A percentile compares a stretch with the other conserved stretches of the same genome.
Evolutionary conservation across 2,888 invertebrate genomes (phyloP).

Genomic region (Odontothrips loti): DNA sequence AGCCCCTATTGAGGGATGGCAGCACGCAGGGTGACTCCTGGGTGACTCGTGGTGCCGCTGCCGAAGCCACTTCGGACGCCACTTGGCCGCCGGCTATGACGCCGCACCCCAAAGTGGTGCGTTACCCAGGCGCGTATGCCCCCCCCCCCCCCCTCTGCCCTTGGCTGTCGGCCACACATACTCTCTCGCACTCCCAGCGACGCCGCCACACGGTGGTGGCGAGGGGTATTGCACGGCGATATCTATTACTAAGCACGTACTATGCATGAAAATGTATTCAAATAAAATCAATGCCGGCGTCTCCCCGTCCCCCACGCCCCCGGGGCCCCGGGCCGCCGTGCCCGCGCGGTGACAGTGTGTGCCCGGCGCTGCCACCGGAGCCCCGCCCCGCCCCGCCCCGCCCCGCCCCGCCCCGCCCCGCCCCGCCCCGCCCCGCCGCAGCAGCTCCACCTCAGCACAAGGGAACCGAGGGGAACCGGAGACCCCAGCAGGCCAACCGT

Average conservation of each 20-base stretch:
- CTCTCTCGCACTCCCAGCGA: neutral
- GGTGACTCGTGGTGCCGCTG: no score
- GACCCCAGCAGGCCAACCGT: no score
- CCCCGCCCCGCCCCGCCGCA: no score
- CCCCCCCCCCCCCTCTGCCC: neutral
- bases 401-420: no score
- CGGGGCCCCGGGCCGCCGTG: neutral
- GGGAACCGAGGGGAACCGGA: no score
- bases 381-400: no score
- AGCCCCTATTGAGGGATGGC: no score
- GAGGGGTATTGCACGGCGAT: neutral
- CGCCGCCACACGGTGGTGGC: neutral
- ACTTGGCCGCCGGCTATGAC: neutral
- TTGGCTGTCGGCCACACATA: slow-evolving; percentile 3
- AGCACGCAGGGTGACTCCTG: no score
- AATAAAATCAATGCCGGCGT: slow-evolving; percentile 19
- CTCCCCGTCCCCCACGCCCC: neutral
- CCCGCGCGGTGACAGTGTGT: no score
- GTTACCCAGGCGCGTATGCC: neutral
- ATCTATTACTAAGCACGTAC: slow-evolving; percentile 9
- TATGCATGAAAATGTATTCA: slow-evolving; percentile 23
- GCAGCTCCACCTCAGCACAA: no score
- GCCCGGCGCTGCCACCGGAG: no score
- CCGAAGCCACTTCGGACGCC: no score
- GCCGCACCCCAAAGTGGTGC: neutral